Evolutionary conservation across 2,888 invertebrate species (phyloP).

Genomic region (Scaeva pyrastri): DNA sequence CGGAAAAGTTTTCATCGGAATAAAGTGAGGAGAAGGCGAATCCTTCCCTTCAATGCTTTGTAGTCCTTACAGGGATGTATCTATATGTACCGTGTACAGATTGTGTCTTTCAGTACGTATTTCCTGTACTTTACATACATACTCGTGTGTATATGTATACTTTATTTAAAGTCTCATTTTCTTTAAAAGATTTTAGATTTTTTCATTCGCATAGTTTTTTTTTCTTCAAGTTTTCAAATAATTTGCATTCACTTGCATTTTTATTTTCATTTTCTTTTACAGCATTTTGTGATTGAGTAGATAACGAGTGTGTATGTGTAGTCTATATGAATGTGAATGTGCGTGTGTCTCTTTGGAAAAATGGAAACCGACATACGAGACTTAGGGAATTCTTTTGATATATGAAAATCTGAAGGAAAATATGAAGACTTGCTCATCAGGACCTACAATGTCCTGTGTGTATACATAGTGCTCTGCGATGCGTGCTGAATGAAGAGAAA

Average conservation of each 20-base stretch:
- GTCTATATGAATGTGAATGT: constrained; percentile 6
- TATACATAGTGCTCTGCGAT: neutral
- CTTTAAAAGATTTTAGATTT: neutral
- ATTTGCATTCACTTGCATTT: constrained; percentile 69
- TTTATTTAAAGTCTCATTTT: constrained; percentile 51
- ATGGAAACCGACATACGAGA: too few relatives aligned
- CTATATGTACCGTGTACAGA: neutral
- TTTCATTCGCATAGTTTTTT: neutral
- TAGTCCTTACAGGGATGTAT: constrained; percentile 45
- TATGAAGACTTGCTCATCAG: constrained; percentile 19
- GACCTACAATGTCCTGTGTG: neutral
- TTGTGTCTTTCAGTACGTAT: constrained; percentile 1
- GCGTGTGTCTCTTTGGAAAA: constrained; percentile 44
- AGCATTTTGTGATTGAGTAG: neutral
- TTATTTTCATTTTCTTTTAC: constrained; percentile 1
- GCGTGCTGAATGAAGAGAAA: neutral
- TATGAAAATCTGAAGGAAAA: constrained; percentile 26
- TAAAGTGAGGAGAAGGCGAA: constrained; percentile 55
- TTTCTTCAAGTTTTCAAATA: constrained; percentile 29
- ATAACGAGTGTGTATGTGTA: neutral
- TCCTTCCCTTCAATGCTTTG: constrained; percentile 23
- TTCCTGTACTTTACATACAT: too few relatives aligned
- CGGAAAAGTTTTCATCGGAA: constrained; percentile 69
- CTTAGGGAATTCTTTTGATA: constrained; percentile 52
- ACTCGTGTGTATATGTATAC: constrained; percentile 19